Base-by-base conservation (phyloP, 2,888 invertebrate genomes). In the Horisme vitalbata region DNA sequence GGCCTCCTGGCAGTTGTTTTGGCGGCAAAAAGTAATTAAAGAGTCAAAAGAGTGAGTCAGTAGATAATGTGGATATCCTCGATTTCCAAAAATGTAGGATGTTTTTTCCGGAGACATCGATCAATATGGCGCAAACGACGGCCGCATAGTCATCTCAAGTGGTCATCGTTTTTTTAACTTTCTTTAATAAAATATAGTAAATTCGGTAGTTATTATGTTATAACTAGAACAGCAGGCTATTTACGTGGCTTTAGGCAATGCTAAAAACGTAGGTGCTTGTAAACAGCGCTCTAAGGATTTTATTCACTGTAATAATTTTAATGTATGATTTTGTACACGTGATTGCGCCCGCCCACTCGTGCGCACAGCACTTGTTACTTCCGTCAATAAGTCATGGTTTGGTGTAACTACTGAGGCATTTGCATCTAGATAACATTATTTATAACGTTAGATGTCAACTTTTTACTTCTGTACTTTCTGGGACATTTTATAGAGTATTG, bases 31-130 rank as follows among this genome's bases (percentile, higher is more conserved):
- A 48, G 57, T 68, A 61, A 71, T 68, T 65, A 68, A 63, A 57
- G 57, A 59, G 37, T 54, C 62, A 57, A n/a, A n/a, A n/a, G n/a
- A n/a, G n/a, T n/a, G n/a, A n/a, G n/a, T n/a, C n/a, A n/a, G n/a
- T n/a, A n/a, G n/a, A n/a, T n/a, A n/a, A n/a, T n/a, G 32, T 38
- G 26, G 53, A 74, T 77, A 76, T 67, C 74, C 71, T 76, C 68
- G 65, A 57, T 60, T 54, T 46, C 59, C 63, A 69, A 64, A 63
- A 61, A 41, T 52, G 45, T 4, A 35, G 61, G n/a, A n/a, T n/a
- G n/a, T n/a, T n/a, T n/a, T 72, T 75, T 83, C 82, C 80, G 71
- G 54, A 56, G 49, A 61, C 65, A 70, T 65, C 67, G 57, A 60
- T 55, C 63, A 54, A 61, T 62, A 67, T 61, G 52, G 45, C 53